Evolutionary conservation across 2,113 vertebrate species (phyloP).

Genomic region (Marcusenius ussheri): DNA sequence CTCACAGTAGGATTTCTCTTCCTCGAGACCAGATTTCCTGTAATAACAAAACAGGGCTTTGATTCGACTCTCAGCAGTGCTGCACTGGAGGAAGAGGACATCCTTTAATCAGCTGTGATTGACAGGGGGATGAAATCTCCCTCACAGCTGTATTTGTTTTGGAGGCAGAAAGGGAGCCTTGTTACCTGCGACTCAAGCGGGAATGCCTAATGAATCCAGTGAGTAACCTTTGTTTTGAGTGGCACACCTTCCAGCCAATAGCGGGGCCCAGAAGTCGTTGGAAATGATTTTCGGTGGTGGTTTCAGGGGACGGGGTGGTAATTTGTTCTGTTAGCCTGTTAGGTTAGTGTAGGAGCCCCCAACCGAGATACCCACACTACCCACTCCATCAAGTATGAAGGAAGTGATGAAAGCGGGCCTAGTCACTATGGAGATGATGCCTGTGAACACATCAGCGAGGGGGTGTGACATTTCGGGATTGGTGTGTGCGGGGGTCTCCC

Average conservation of each 20-base stretch:
- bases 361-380: not conserved
- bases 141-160: slow-evolving; percentile 7
- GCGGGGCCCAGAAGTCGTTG: not conserved
- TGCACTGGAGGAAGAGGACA: slow-evolving; percentile 46
- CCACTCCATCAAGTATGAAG: not conserved
- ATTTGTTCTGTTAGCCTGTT: not conserved
- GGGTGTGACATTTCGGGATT: not conserved
- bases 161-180: not conserved
- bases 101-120: slow-evolving; percentile 51
- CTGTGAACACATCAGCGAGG: not conserved
- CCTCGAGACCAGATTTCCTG: slow-evolving; percentile 54
- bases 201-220: not conserved
- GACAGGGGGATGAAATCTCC: slow-evolving; percentile 44
- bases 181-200: not conserved
- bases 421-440: not conserved
- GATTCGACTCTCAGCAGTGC: slow-evolving; percentile 47
- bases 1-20: slow-evolving; percentile 60
- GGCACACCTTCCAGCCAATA: not conserved
- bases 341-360: not conserved
- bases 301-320: not conserved
- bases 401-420: not conserved
- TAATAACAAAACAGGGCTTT: slow-evolving; percentile 61
- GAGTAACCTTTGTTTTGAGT: not conserved
- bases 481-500: not conserved
- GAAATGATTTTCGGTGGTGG: not conserved